Evolutionary conservation across 2,888 invertebrate species (phyloP), one percentile per base, ranked within the genome.

Genomic region (Microplitis deprimator): DNA sequence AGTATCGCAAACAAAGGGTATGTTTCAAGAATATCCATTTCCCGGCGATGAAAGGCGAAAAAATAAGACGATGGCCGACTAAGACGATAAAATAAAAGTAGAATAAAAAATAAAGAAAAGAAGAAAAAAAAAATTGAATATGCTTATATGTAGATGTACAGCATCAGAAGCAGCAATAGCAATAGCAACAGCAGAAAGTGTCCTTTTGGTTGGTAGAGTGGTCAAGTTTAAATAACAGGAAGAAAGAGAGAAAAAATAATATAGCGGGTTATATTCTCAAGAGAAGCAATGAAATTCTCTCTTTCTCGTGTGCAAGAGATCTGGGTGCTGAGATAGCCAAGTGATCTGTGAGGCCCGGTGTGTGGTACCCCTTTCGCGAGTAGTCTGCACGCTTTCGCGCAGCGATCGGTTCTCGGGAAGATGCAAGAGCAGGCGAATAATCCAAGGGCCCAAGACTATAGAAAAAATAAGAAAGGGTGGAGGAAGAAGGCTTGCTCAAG

Each of bases 321-420:
- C 88, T 87, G 84, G 82, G 78, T 84, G 84, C 79, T 77, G 78
- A 88, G 89, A 89, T 89, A 89, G 87, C 88, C 85, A 85, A 86
- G 87, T 89, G 89, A 89, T 89, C 89, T 89, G 89, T 88, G 89
- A 88, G 89, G 87, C 89, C 89, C 87, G 88, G 88, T 89, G 89
- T 89, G 89, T 89, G 89, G 89, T 89, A 89, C 86, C 86, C 87
- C 87, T 86, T 87, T 86, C 83, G 85, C 84, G 83, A 85, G 50
- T 50, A 50, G 84, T 83, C 84, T 83, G 86, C 86, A 87, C 87
- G 87, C 87, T 84, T 83, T 84, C 81, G 82, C 82, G 70, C 76
- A 76, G 73, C 75, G 68, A 65, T 65, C 65, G 65, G 13, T 65
- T 38, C 65, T 29, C 38, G 20, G 29, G 20, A 65, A 65, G 68